Evolutionary conservation across 1,140 invertebrate genomes (phyloP).

Genomic region (Apis cerana): DNA sequence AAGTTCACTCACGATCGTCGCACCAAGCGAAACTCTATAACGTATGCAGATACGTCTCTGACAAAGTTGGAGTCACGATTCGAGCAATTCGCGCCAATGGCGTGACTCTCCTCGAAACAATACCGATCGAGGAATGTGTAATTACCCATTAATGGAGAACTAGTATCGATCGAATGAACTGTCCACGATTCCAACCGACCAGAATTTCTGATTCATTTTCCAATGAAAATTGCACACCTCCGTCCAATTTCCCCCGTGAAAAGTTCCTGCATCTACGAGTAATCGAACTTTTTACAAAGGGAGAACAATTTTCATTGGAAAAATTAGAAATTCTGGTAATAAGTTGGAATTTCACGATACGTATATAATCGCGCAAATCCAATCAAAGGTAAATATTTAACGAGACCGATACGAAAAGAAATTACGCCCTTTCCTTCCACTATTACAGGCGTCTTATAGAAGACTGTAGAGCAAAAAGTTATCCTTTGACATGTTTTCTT

Average conservation of each 20-base stretch:
- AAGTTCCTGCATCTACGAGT: too few relatives aligned
- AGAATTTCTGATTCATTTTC: constrained; percentile 5
- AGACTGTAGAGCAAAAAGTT: not conserved
- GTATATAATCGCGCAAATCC: not conserved
- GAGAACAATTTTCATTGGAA: too few relatives aligned
- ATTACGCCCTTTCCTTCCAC: too few relatives aligned
- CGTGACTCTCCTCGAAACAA: constrained; percentile 7
- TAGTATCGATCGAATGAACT: constrained; percentile 17
- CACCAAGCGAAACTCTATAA: constrained; percentile 27
- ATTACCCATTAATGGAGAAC: constrained; percentile 46
- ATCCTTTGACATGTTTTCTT: not conserved
- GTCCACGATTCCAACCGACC: not conserved
- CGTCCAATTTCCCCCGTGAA: not conserved
- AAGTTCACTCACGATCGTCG: not conserved
- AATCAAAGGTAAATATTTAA: not conserved
- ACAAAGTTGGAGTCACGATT: not conserved
- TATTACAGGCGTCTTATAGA: too few relatives aligned
- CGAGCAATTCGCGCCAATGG: constrained; percentile 15
- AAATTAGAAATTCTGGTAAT: too few relatives aligned
- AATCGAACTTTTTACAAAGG: not conserved
- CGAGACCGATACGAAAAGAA: not conserved
- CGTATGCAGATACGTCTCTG: constrained; percentile 11
- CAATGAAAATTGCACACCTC: not conserved
- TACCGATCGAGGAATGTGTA: constrained; percentile 16
- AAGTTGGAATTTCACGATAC: not conserved